Percentiles rank a stretch among this genome's conserved stretches.
Conservation (phyloP, 2,113 vertebrate species). For the Mastomys natalensis region DNA sequence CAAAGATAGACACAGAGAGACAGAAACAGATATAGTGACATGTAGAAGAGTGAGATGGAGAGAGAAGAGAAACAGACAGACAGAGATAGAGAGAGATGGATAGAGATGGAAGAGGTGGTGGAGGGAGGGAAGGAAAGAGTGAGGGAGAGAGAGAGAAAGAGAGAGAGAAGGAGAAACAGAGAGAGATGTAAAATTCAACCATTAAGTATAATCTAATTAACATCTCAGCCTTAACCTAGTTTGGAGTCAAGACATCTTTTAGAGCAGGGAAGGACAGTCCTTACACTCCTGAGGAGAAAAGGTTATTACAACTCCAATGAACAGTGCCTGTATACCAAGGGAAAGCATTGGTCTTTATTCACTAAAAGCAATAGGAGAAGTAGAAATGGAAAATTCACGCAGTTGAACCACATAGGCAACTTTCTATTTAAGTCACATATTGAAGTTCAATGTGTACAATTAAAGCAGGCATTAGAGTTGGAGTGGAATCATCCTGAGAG, state of each 20-base stretch:
- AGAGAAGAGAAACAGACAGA: too few relatives aligned
- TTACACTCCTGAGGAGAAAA: background rate
- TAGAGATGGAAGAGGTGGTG: too few relatives aligned
- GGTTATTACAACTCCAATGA: background rate
- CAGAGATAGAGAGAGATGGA: too few relatives aligned
- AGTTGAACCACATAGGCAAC: background rate
- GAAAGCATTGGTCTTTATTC: background rate
- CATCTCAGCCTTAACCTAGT: background rate
- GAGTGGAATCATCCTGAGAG: background rate
- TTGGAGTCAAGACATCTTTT: background rate
- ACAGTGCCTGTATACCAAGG: background rate
- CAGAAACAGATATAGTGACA: too few relatives aligned
- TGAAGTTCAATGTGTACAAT: background rate
- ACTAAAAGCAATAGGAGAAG: background rate
- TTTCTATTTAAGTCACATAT: background rate
- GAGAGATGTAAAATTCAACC: background rate
- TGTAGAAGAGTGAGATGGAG: too few relatives aligned
- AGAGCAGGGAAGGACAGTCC: background rate
- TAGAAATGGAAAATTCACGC: background rate
- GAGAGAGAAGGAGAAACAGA: background rate
- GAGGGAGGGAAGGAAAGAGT: too few relatives aligned
- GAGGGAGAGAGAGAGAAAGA: too few relatives aligned
- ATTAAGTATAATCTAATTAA: background rate
- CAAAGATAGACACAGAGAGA: too few relatives aligned
- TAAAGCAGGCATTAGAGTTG: background rate